A percentile compares a stretch with the other conserved stretches of the same genome.
Conservation (phyloP, 2,113 vertebrate species). For the Triplophysa siluroides region DNA sequence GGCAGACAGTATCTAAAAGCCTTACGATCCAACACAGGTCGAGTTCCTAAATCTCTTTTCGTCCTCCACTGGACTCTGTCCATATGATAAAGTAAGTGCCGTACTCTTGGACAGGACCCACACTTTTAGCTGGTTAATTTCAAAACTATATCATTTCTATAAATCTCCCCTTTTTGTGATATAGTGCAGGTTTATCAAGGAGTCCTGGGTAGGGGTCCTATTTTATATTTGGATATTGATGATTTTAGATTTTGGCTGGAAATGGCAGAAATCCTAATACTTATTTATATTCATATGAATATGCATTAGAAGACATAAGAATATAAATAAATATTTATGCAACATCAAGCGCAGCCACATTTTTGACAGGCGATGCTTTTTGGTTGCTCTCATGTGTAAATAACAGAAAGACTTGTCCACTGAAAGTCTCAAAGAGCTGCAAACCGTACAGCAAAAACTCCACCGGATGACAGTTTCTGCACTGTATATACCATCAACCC, state of each 20-base stretch:
- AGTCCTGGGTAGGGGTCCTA: neutral
- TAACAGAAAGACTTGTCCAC: neutral
- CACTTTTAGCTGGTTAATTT: conserved; percentile 22
- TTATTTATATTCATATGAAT: no score
- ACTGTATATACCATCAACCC: neutral
- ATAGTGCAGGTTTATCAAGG: conserved; percentile 19
- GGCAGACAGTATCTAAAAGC: conserved; percentile 19
- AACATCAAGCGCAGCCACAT: no score
- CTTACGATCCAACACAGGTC: neutral
- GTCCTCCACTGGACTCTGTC: neutral
- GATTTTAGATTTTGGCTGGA: neutral
- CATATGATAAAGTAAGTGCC: conserved; percentile 17
- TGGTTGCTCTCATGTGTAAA: neutral
- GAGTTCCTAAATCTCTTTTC: neutral
- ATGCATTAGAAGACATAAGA: no score
- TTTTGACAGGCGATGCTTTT: no score
- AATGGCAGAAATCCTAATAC: no score
- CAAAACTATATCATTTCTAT: conserved; percentile 28
- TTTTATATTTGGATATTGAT: neutral
- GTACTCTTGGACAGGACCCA: neutral
- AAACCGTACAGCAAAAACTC: neutral
- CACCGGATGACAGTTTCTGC: neutral
- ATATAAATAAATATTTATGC: no score
- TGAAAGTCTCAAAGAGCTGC: neutral
- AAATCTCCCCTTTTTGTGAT: conserved; percentile 21